Conservation (phyloP, 2,797 vertebrate genomes). For the Perodicticus potto region DNA sequence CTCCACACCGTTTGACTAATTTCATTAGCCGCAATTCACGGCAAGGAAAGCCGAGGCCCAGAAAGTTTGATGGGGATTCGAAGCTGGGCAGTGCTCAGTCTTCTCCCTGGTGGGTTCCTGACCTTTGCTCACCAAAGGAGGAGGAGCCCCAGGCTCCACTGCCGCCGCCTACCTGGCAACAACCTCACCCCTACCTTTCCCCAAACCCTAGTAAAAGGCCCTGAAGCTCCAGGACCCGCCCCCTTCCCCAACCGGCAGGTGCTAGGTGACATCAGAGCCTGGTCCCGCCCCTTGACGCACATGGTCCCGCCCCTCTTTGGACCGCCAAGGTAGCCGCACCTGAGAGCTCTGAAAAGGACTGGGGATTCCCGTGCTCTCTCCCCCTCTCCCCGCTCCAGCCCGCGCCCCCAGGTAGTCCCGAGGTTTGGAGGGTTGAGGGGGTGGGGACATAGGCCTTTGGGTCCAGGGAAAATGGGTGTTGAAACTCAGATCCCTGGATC, state of each 20-base stretch:
- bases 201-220: not conserved
- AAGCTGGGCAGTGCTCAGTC: not conserved
- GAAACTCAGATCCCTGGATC: not conserved
- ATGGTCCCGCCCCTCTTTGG: slow-evolving; percentile 73
- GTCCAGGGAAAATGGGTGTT: not conserved
- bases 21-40: not conserved
- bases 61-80: not conserved
- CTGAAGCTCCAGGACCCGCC: slow-evolving; percentile 43
- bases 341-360: not conserved
- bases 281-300: slow-evolving; percentile 47
- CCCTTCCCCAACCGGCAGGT: slow-evolving; percentile 60
- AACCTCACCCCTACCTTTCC: not conserved
- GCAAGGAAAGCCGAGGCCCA: not conserved
- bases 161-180: slow-evolving; percentile 50
- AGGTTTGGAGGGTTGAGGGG: not conserved
- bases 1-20: not conserved
- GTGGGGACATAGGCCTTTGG: not conserved
- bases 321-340: slow-evolving; percentile 72
- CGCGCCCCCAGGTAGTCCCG: slow-evolving; percentile 61
- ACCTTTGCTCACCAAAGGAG: not conserved
- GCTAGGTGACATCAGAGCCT: slow-evolving; percentile 67
- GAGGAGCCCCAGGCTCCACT: not conserved
- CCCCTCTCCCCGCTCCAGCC: not conserved
- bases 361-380: slow-evolving; percentile 44
- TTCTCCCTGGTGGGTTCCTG: not conserved